Base-by-base conservation (phyloP, 1,140 invertebrate genomes). In the Cataglyphis hispanica region DNA sequence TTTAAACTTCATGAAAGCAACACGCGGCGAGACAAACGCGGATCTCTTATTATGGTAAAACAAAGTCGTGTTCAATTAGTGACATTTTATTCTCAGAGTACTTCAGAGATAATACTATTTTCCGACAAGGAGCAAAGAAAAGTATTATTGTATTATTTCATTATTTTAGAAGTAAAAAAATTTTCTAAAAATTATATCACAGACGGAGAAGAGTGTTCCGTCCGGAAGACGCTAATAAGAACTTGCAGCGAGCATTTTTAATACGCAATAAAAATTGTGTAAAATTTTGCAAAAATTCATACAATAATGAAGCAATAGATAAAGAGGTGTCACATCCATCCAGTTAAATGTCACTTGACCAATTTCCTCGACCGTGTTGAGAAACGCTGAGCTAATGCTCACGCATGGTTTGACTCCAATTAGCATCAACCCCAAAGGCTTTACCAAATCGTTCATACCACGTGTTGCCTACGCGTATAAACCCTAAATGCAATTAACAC, bases 401-500 rank as follows among this genome's bases (percentile, higher is more conserved):
- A 67, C 63, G 31, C 76, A 37, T 37, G 61, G 31, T 53, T 67
- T 80, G 22, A 80, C 63, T 67, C n/a, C 63, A 80, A 67, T 80
- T 67, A 80, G n/a, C 27, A 27, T 19, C 34, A 67, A 53, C 43
- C 61, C 22, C n/a, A 31, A 22, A 31, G 76, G 43, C 50, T 67
- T 67, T 67, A 67, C 13, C 31, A 8, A 67, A 80, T 67, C 63
- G 31, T 43, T 80, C 43, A 31, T 53, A 22, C 37, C 27, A 19
- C 16, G 16, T 50, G 16, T 50, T 50, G 13, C 46, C 3, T 16
- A 50, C 16, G 16, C n/a, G 34, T 46, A 63, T 31, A 67, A 67
- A 78, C n/a, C 31, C 31, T 67, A 67, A 80, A 67, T 16, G 76
- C 31, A 80, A 80, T 80, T 56, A 78, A 50, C 40, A 63, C 61